These are phyloP conservation scores for Chrysopilus asiliformis DNA, from an alignment of 2,888 invertebrate genomes.

Conservation along the genomic window DNA sequence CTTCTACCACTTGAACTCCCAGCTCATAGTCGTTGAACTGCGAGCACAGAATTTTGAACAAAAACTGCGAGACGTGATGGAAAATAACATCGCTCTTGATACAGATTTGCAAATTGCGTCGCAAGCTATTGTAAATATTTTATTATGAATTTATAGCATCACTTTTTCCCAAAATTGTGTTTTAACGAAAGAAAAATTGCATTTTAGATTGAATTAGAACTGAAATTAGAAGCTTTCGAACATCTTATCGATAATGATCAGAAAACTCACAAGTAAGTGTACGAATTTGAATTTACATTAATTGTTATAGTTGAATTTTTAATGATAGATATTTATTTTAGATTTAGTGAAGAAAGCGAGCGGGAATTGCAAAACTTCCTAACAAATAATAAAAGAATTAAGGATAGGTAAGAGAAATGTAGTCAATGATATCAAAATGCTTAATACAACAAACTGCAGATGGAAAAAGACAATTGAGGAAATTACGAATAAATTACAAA, in stretches of 20 bases:
- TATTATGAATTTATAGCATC: constrained; percentile 1
- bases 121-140: constrained; percentile 33
- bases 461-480: constrained; percentile 52
- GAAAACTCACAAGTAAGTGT: constrained; percentile 35
- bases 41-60: constrained; percentile 21
- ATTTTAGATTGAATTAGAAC: constrained; percentile 38
- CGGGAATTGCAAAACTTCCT: constrained; percentile 19
- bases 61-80: constrained; percentile 21
- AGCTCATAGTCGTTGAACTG: constrained; percentile 72
- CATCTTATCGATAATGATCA: constrained; percentile 45
- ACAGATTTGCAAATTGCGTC: constrained; percentile 33
- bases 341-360: constrained; percentile 19
- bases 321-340: constrained; percentile 2
- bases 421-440: background rate
- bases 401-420: constrained; percentile 21
- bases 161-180: constrained; percentile 1
- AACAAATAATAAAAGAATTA: constrained; percentile 18
- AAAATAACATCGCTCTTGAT: constrained; percentile 33
- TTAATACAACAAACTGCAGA: constrained; percentile 28
- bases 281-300: background rate
- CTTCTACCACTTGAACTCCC: constrained; percentile 95
- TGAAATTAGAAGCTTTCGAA: constrained; percentile 45
- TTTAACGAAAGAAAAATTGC: background rate
- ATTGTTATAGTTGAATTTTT: constrained; percentile 3
- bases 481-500: constrained; percentile 47